These are phyloP conservation scores for Drosophila neocordata DNA, from an alignment of 1,140 invertebrate species.

Conservation along the genomic window DNA sequence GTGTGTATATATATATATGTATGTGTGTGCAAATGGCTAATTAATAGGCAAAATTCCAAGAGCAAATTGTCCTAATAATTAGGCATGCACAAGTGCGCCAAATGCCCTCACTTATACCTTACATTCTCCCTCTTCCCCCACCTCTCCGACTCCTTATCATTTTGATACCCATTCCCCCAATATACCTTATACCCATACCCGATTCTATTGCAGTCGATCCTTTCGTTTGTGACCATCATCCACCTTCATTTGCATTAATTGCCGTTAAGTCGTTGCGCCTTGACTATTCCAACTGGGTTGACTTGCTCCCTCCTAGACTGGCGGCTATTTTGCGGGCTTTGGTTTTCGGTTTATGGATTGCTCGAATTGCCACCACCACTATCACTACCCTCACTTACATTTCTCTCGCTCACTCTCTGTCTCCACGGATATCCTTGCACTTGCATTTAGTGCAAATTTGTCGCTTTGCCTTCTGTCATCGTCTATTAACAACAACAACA, in stretches of 20 bases:
- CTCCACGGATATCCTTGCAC: slow-evolving; percentile 23
- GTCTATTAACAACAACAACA: slow-evolving; percentile 72
- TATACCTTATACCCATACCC: slow-evolving; percentile 12
- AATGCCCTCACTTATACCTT: slow-evolving; percentile 34
- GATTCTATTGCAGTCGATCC: slow-evolving; percentile 12
- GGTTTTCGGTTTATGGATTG: slow-evolving; percentile 5
- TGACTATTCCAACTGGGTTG: slow-evolving; percentile 10
- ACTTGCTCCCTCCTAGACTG: slow-evolving; percentile 29
- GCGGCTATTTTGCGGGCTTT: slow-evolving; percentile 50
- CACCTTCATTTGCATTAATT: slow-evolving; percentile 81
- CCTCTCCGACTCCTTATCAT: background rate
- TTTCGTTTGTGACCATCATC: slow-evolving; percentile 45
- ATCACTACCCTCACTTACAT: background rate
- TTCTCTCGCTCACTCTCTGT: too few relatives aligned
- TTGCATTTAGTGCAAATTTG: slow-evolving; percentile 71
- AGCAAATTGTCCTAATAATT: slow-evolving; percentile 78
- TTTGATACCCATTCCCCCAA: background rate
- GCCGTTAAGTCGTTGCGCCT: slow-evolving; percentile 69
- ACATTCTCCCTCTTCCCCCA: too few relatives aligned
- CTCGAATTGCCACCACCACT: background rate
- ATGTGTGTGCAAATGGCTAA: slow-evolving; percentile 62
- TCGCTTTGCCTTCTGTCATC: slow-evolving; percentile 51
- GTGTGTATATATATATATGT: slow-evolving; percentile 35
- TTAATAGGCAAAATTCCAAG: slow-evolving; percentile 76
- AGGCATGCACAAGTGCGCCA: slow-evolving; percentile 73